Conservation (phyloP, 35 echinoderm and acorn worm species). For the Amphiura filiformis region DNA sequence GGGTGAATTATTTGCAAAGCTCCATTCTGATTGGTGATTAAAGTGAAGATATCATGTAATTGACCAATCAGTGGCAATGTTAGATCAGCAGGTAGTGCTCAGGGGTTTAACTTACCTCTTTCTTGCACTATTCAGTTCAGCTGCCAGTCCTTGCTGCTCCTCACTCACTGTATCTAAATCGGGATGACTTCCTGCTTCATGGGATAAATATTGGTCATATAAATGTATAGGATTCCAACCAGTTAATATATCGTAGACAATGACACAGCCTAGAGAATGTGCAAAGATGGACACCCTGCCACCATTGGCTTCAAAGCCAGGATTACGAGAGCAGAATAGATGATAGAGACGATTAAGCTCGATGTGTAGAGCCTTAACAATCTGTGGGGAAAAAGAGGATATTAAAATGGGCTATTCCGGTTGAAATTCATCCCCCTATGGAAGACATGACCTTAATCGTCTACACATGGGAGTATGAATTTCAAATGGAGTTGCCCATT, state of each 20-base stretch:
- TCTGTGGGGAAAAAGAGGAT: conserved; percentile 45
- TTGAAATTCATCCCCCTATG: no score
- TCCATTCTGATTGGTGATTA: no score
- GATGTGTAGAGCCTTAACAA: conserved; percentile 71
- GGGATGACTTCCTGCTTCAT: conserved; percentile 78
- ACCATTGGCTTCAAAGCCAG: conserved; percentile 91
- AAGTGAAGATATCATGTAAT: no score
- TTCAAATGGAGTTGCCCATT: no score
- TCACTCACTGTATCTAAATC: conserved; percentile 67
- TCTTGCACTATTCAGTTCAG: conserved; percentile 56
- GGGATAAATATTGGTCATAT: conserved; percentile 93
- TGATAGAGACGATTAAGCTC: conserved; percentile 79
- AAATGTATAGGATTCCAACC: conserved; percentile 99
- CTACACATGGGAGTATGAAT: no score
- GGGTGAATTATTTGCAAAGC: no score
- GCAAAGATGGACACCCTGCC: conserved; percentile 94
- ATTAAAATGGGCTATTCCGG: no score
- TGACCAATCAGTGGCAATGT: no score
- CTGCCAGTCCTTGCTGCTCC: conserved; percentile 70
- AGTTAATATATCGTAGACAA: conserved; percentile 94
- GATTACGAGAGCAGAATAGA: conserved; percentile 80
- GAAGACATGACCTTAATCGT: no score
- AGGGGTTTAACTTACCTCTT: conserved; percentile 76
- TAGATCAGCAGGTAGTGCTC: no score
- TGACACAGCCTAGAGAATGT: conserved; percentile 94